Evolutionary conservation across 2,888 invertebrate genomes (phyloP), one percentile per base, ranked within the genome.

Genomic region (Calameuta filiformis): DNA sequence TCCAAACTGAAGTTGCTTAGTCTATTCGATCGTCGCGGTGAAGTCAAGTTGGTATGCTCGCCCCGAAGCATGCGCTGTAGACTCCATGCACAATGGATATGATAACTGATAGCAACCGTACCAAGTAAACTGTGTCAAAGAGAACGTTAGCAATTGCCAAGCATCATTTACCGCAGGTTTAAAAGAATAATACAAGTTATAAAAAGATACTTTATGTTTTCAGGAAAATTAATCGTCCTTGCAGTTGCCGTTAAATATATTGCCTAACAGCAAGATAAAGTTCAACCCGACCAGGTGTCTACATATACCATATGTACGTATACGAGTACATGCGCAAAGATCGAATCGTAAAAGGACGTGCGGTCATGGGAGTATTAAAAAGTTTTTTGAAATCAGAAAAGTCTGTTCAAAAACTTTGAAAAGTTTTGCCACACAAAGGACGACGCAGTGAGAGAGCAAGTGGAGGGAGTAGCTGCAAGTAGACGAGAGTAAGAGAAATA

Each of bases 301-400:
- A 56, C 23, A 6, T 40, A 40, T 23, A 23, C 23, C 23, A 9
- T 2, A 56, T 6, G 40, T 23, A 56, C 40, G 40, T 56, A 15
- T 4, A 56, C 23, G 23, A 56, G 23, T 23, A 56, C 40, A 56
- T 56, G 15, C 1, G 9, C 40, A 56, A 56, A 23, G 40, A 56
- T 56, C 23, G 23, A 56, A 56, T 56, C 2, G 40, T 56, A 56
- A 56, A 56, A 56, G 40, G 23, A 23, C 40, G 23, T 6, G 9
- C 23, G 23, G 23, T 23, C 40, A 75, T 79, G 73, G 81, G 69
- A 73, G 71, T 73, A 75, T 76, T 79, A 79, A 81, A 81, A 81
- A 79, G 75, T 83, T 80, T 33, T 35, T 34, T 3, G 35, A 69
- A 73, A 75, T 77, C 40, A 35, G 9, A 34, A 34, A 68, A 33